A percentile compares a stretch with the other conserved stretches of the same genome.
Conservation (phyloP, 2,113 vertebrate species). For the Cyanoramphus novaezelandiae region DNA sequence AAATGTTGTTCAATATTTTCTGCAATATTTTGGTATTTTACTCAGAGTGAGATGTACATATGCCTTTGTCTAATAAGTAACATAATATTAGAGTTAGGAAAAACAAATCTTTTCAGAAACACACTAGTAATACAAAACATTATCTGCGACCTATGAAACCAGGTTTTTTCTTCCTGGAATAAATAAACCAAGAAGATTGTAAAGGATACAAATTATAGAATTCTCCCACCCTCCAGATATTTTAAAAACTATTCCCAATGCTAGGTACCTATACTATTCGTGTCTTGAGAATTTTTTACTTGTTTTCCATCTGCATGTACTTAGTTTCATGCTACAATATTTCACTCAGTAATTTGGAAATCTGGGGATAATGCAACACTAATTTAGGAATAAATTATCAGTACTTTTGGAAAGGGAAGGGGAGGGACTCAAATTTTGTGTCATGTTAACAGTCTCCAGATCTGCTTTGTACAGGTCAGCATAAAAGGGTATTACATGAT, state of each 20-base stretch:
- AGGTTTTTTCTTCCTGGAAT: not conserved
- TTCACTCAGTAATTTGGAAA: not conserved
- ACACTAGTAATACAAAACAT: not conserved
- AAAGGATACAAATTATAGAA: not conserved
- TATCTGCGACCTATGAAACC: not conserved
- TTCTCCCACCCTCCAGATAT: rapidly evolving
- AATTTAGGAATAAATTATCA: not conserved
- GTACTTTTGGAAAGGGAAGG: not conserved
- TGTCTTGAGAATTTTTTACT: not conserved
- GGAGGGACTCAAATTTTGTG: not conserved
- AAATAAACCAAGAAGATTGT: not conserved
- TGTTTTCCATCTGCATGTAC: not conserved
- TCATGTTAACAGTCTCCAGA: not conserved
- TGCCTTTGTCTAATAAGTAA: not conserved
- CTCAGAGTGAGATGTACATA: rapidly evolving
- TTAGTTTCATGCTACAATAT: not conserved
- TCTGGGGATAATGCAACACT: not conserved
- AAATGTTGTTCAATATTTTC: not conserved
- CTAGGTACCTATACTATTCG: not conserved
- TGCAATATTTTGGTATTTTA: not conserved
- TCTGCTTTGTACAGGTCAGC: not conserved
- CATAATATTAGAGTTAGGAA: not conserved
- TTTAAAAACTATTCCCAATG: not conserved
- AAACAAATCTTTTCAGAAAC: not conserved
- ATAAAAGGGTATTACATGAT: not conserved